A percentile compares a stretch with the other conserved stretches of the same genome.
phyloP scores from a whole-genome alignment of 2,113 vertebrate genomes.

The Atherinomorus stipes region DNA sequence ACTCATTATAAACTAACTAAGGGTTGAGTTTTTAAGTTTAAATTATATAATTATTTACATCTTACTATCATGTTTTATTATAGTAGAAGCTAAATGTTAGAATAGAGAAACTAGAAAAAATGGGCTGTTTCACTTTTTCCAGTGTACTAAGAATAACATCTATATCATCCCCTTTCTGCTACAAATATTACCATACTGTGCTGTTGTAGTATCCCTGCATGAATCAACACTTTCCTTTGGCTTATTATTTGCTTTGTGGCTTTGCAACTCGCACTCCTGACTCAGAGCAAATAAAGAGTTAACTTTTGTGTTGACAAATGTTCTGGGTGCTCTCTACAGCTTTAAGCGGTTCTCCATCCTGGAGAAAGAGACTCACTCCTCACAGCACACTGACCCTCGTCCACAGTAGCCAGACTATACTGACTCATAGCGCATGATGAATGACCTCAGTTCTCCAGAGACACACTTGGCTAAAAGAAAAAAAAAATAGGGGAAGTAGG shows the following conservation, averaged over 20 bases:
- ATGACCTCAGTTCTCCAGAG: constrained; percentile 76
- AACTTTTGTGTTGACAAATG: constrained; percentile 60
- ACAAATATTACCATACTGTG: not conserved
- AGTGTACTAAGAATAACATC: constrained; percentile 1
- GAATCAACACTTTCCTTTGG: constrained; percentile 2
- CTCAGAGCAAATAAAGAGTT: constrained; percentile 60
- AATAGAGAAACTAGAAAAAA: too few species aligned
- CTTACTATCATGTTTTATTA: too few species aligned
- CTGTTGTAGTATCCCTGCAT: not conserved
- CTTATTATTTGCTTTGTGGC: constrained; percentile 7
- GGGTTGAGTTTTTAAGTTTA: too few species aligned
- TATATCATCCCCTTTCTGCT: not conserved
- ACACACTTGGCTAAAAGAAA: constrained; percentile 64
- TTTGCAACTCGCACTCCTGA: constrained; percentile 30
- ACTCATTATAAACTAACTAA: too few species aligned
- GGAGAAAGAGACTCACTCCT: constrained; percentile 68
- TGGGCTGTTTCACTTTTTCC: too few species aligned
- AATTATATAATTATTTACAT: too few species aligned
- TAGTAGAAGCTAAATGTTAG: too few species aligned
- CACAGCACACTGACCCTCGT: constrained; percentile 61
- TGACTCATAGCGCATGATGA: constrained; percentile 80
- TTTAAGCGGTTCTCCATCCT: constrained; percentile 59
- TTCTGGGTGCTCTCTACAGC: constrained; percentile 50
- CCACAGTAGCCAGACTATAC: constrained; percentile 80
- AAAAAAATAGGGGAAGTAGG: constrained; percentile 58